phyloP scores from a whole-genome alignment of 2,113 vertebrate species.

The Nanorana parkeri region DNA sequence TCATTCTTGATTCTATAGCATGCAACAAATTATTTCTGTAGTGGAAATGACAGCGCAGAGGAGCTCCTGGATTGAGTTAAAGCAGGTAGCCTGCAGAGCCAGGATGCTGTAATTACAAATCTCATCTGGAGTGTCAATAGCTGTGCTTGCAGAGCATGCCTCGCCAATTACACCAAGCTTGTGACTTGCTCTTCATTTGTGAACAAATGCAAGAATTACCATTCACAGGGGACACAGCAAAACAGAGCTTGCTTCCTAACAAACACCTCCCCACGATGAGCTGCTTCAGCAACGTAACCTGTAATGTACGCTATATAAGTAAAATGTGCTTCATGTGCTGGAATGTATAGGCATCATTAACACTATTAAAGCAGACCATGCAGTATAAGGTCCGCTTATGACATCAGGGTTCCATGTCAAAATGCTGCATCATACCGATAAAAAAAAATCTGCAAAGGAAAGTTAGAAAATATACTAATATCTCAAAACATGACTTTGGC shows the following conservation, averaged over 20 bases:
- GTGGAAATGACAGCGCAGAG: too few species aligned
- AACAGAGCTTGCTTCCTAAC: not conserved
- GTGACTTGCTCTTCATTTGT: constrained; percentile 24
- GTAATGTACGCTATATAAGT: not conserved
- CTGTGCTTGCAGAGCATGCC: constrained; percentile 40
- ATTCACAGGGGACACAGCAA: constrained; percentile 21
- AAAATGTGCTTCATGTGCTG: not conserved
- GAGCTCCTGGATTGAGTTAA: not conserved
- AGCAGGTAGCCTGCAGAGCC: not conserved
- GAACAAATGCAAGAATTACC: constrained; percentile 49
- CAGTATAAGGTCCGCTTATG: too few species aligned
- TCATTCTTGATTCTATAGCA: too few species aligned
- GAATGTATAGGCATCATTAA: not conserved
- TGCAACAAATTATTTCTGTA: too few species aligned
- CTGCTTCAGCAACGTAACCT: not conserved
- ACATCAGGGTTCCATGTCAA: too few species aligned
- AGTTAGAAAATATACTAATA: too few species aligned
- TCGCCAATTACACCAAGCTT: constrained; percentile 37
- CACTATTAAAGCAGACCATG: not conserved
- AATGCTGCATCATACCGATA: too few species aligned
- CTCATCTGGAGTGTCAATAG: constrained; percentile 12
- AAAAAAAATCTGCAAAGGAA: too few species aligned
- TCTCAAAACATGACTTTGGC: too few species aligned
- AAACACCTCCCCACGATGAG: not conserved
- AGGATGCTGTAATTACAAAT: constrained; percentile 12